Evolutionary conservation across 2,113 vertebrate species (phyloP).

Genomic region (Podocnemis expansa): DNA sequence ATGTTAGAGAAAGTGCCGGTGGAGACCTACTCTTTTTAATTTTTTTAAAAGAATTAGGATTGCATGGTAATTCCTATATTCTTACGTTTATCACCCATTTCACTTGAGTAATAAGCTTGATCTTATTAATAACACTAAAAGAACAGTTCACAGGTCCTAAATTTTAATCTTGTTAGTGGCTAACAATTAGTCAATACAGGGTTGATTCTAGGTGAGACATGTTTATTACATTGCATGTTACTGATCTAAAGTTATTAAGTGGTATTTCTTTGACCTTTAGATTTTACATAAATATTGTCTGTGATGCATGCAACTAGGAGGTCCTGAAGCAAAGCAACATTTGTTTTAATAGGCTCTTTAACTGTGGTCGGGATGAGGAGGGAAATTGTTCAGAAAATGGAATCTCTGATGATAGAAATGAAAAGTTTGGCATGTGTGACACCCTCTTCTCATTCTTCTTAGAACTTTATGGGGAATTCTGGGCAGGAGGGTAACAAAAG

Average conservation of each 20-base stretch:
- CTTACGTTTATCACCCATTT: neutral
- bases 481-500: neutral
- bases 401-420: neutral
- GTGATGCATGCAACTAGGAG: neutral
- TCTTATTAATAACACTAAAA: neutral
- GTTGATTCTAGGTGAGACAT: neutral
- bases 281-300: neutral
- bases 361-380: neutral
- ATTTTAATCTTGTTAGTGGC: neutral
- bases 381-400: neutral
- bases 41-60: no score
- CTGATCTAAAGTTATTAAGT: neutral
- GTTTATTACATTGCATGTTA: neutral
- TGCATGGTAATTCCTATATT: neutral
- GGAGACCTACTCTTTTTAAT: neutral
- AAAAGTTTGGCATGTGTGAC: fast-evolving
- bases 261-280: neutral
- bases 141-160: neutral
- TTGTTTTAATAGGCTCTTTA: neutral
- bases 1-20: neutral
- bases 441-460: neutral
- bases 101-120: neutral
- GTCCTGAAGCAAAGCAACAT: neutral
- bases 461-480: neutral
- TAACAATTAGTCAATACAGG: neutral